These are phyloP conservation scores for Chlorodrepanis virens DNA, from an alignment of 2,113 vertebrate genomes.

Conservation along the genomic window DNA sequence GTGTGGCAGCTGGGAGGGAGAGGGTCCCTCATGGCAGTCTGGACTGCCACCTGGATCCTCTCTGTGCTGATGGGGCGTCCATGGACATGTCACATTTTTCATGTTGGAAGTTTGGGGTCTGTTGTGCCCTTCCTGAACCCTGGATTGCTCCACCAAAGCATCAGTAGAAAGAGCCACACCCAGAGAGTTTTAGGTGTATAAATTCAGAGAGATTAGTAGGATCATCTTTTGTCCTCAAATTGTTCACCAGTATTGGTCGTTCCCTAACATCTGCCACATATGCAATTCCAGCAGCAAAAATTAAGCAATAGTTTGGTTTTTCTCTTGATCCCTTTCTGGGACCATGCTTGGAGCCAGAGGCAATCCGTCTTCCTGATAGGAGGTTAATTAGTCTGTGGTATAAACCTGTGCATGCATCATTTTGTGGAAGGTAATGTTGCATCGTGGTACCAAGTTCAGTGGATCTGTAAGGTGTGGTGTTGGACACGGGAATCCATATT, in stretches of 20 bases:
- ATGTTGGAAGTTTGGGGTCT: not conserved
- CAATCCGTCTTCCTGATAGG: slow-evolving; percentile 35
- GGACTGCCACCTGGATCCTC: not conserved
- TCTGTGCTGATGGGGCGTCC: not conserved
- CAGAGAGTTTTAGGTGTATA: not conserved
- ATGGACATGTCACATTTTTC: rapidly evolving
- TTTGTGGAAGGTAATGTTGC: slow-evolving; percentile 69
- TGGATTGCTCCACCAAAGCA: not conserved
- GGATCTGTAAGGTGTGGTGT: slow-evolving; percentile 52
- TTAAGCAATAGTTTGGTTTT: not conserved
- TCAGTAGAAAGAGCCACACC: not conserved
- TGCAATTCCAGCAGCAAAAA: not conserved
- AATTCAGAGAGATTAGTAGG: not conserved
- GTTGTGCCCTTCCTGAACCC: not conserved
- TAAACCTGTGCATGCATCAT: slow-evolving; percentile 70
- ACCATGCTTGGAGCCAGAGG: not conserved
- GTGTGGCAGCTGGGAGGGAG: not conserved
- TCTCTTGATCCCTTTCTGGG: slow-evolving; percentile 8
- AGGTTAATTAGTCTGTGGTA: slow-evolving; percentile 68
- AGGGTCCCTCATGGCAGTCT: not conserved
- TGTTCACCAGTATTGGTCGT: not conserved
- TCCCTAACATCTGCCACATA: not conserved
- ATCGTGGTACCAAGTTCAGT: slow-evolving; percentile 29
- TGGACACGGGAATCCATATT: not conserved
- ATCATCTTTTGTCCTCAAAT: not conserved